These are phyloP conservation scores for Rhinichthys klamathensis DNA, from an alignment of 2,113 vertebrate genomes.

Conservation along the genomic window DNA sequence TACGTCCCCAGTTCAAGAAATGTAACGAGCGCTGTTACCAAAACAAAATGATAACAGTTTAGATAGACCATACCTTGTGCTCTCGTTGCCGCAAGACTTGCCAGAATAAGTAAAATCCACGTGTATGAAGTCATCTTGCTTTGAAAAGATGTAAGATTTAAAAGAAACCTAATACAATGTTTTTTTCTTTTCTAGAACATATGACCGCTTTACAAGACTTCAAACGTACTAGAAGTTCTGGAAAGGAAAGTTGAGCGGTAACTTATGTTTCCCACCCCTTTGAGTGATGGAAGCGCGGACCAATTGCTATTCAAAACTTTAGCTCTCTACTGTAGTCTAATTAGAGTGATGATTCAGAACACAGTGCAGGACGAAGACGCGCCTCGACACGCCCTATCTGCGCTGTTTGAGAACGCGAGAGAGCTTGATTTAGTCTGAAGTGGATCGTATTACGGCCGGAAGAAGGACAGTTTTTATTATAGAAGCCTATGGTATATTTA, in stretches of 20 bases:
- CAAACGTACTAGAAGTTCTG: background rate
- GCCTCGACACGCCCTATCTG: constrained; percentile 27
- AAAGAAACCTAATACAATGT: background rate
- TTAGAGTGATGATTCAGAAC: background rate
- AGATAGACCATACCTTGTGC: constrained; percentile 58
- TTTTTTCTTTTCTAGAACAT: background rate
- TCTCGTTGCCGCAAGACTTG: constrained; percentile 58
- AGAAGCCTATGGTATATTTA: too few species aligned
- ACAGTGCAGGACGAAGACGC: background rate
- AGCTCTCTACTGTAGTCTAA: background rate
- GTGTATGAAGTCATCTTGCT: constrained; percentile 62
- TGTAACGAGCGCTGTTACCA: constrained; percentile 15
- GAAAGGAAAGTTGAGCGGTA: background rate
- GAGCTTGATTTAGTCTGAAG: background rate
- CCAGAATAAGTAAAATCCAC: constrained; percentile 53
- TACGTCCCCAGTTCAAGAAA: background rate
- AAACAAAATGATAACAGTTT: background rate
- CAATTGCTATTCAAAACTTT: background rate
- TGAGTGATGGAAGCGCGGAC: background rate
- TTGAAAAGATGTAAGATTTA: background rate
- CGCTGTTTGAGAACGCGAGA: too few species aligned
- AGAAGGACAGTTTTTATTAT: too few species aligned
- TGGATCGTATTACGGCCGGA: too few species aligned
- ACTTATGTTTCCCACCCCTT: background rate
- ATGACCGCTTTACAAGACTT: background rate